These are phyloP conservation scores for Penaeus indicus DNA, from an alignment of 1,140 invertebrate genomes.

Conservation along the genomic window DNA sequence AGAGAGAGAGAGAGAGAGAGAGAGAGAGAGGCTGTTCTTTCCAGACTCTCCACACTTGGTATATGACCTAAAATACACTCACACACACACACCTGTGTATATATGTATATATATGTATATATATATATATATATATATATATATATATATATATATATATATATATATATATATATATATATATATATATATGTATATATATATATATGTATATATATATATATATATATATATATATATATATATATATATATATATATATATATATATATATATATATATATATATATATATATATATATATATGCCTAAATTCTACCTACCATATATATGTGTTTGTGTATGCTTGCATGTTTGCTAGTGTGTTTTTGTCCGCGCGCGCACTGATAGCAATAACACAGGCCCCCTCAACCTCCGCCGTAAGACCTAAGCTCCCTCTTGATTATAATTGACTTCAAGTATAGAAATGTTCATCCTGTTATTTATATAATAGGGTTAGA, in stretches of 20 bases:
- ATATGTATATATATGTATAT: background rate
- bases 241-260: conserved; percentile 14
- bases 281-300: background rate
- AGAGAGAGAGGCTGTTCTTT: too few relatives aligned
- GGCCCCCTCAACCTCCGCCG: background rate
- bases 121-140: conserved; percentile 14
- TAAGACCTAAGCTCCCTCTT: background rate
- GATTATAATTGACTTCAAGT: background rate
- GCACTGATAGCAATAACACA: background rate
- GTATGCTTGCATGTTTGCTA: background rate
- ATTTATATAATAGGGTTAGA: too few relatives aligned
- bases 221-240: conserved; percentile 7
- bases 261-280: conserved; percentile 14
- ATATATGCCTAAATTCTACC: background rate
- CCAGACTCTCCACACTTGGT: too few relatives aligned
- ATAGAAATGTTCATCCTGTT: too few relatives aligned
- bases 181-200: background rate
- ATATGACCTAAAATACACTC: background rate
- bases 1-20: too few relatives aligned
- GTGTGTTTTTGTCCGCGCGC: background rate
- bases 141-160: conserved; percentile 14
- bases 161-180: background rate
- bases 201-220: background rate
- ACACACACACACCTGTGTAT: background rate
- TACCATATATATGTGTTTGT: background rate